A percentile compares a stretch with the other conserved stretches of the same genome.
Conservation (phyloP, 1,140 invertebrate genomes). For the Ooceraea biroi region DNA sequence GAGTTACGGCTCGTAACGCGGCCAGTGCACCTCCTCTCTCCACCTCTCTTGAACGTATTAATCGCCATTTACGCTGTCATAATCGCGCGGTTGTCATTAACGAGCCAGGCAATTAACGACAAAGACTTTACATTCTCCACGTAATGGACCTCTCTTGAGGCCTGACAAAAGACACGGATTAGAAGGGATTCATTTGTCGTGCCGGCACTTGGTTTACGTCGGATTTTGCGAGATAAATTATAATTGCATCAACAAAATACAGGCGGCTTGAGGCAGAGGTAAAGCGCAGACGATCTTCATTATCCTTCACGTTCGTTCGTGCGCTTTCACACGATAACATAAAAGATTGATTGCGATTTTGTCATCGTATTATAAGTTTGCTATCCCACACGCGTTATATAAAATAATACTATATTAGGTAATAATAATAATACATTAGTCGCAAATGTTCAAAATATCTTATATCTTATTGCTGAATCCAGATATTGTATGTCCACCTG, state of each 20-base stretch:
- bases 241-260: slow-evolving; percentile 19
- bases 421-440: too few species aligned
- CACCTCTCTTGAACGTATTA: slow-evolving; percentile 10
- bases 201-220: not conserved
- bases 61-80: slow-evolving; percentile 36
- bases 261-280: not conserved
- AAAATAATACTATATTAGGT: slow-evolving; percentile 15
- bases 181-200: slow-evolving; percentile 37
- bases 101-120: slow-evolving; percentile 52
- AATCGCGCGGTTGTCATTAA: slow-evolving; percentile 46
- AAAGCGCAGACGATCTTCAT: slow-evolving; percentile 10
- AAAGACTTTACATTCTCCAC: slow-evolving; percentile 28
- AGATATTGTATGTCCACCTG: not conserved
- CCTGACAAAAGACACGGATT: slow-evolving; percentile 51
- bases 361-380: not conserved
- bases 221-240: slow-evolving; percentile 32
- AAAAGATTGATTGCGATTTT: slow-evolving; percentile 12
- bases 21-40: not conserved
- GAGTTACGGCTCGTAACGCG: slow-evolving; percentile 39
- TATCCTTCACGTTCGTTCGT: not conserved
- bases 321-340: not conserved
- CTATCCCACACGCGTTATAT: not conserved
- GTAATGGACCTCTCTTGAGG: slow-evolving; percentile 33
- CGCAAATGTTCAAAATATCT: too few species aligned
- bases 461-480: not conserved